phyloP scores from a whole-genome alignment of 2,888 invertebrate species.

The Rotaria socialis region DNA sequence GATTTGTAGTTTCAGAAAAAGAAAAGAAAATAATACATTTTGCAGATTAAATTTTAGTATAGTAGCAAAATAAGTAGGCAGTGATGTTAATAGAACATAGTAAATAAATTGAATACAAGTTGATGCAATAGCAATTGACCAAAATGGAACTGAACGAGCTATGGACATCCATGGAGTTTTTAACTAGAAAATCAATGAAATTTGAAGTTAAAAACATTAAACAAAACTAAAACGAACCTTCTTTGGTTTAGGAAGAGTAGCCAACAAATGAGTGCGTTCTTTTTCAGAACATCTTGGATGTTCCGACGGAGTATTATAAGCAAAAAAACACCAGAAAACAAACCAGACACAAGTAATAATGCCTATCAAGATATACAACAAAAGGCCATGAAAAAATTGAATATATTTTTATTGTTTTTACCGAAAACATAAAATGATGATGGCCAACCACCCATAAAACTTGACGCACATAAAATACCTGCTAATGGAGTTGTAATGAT shows the following conservation, averaged over 20 bases:
- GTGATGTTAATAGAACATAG: slow-evolving; percentile 41
- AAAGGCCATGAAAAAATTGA: too few species aligned
- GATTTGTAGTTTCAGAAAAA: background rate
- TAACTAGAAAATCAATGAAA: background rate
- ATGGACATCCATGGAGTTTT: background rate
- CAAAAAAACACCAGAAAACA: background rate
- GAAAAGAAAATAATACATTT: background rate
- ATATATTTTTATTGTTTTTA: background rate
- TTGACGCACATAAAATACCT: slow-evolving; percentile 39
- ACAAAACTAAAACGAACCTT: background rate
- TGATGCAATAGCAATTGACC: background rate
- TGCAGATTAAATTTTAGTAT: slow-evolving; percentile 41
- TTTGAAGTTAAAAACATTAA: background rate
- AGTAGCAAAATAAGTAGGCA: slow-evolving; percentile 38
- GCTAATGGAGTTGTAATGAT: slow-evolving; percentile 39
- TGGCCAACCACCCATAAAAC: slow-evolving; percentile 46
- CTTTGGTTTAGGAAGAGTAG: background rate
- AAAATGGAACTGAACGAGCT: background rate
- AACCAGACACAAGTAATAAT: slow-evolving; percentile 4
- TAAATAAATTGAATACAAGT: slow-evolving; percentile 42
- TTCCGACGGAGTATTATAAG: background rate
- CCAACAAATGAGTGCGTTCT: background rate
- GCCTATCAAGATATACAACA: background rate
- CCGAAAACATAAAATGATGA: slow-evolving; percentile 43
- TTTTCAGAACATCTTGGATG: background rate